Percentiles rank a stretch among this genome's conserved stretches.
Evolutionary conservation across 2,888 invertebrate genomes (phyloP).

Genomic region (Teleiodes luculella): DNA sequence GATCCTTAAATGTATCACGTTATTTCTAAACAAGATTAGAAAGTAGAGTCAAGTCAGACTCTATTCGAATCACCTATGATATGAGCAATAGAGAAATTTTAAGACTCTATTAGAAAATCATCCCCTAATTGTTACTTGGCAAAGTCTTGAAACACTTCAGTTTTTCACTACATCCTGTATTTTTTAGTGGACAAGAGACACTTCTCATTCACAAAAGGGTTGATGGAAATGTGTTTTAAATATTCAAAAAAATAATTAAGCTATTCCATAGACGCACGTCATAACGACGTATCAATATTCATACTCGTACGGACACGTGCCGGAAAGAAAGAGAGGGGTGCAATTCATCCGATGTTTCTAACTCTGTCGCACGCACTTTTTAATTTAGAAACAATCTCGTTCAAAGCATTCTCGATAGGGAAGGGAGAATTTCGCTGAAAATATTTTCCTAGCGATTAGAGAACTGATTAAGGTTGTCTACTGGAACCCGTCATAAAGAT

Average conservation of each 20-base stretch:
- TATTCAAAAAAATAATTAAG: constrained; percentile 13
- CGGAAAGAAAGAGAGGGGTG: constrained; percentile 34
- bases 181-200: not conserved
- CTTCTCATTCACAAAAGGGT: not conserved
- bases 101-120: no score
- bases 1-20: no score
- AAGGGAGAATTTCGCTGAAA: not conserved
- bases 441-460: not conserved
- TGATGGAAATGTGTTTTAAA: not conserved
- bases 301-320: constrained; percentile 47
- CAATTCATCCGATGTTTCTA: constrained; percentile 26
- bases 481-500: no score
- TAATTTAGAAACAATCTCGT: constrained; percentile 45
- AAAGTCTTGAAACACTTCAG: no score
- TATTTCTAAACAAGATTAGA: no score
- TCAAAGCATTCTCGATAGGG: constrained; percentile 20
- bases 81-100: no score
- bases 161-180: no score
- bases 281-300: constrained; percentile 56
- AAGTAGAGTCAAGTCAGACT: no score
- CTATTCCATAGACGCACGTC: constrained; percentile 5
- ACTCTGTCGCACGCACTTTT: constrained; percentile 35
- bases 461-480: not conserved
- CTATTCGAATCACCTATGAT: no score
- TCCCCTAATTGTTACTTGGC: no score